A percentile compares a stretch with the other conserved stretches of the same genome.
Evolutionary conservation across 1,140 invertebrate species (phyloP).

Genomic region (Hylyphantes graminicola): DNA sequence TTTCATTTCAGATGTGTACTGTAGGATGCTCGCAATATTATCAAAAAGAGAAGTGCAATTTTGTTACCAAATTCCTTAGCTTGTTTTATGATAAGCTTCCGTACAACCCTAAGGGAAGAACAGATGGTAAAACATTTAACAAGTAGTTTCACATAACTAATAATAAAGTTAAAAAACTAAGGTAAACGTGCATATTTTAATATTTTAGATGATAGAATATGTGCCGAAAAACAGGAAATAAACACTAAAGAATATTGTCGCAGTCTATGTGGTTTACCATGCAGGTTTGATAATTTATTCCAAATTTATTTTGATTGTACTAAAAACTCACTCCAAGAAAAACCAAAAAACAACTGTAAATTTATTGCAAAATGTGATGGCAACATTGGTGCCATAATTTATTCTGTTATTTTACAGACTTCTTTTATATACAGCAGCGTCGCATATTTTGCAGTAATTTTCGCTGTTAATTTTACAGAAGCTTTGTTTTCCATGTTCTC

Average conservation of each 20-base stretch:
- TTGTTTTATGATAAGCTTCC: conserved; percentile 35
- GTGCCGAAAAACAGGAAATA: conserved; percentile 2
- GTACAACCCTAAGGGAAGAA: not conserved
- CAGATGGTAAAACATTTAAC: conserved; percentile 19
- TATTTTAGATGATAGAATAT: not conserved
- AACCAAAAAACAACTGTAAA: not conserved
- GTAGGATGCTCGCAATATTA: conserved; percentile 50
- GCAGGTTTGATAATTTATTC: conserved; percentile 24
- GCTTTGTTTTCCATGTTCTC: too few relatives aligned
- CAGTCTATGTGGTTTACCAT: conserved; percentile 38
- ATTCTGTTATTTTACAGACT: not conserved
- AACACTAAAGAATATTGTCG: conserved; percentile 29
- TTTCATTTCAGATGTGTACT: conserved; percentile 37
- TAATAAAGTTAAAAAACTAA: not conserved
- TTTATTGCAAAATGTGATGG: not conserved
- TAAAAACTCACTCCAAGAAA: not conserved
- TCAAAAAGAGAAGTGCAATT: conserved; percentile 17
- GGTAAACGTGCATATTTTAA: not conserved
- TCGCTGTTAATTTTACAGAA: too few relatives aligned
- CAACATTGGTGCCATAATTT: not conserved
- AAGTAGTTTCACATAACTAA: not conserved
- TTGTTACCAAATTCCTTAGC: conserved; percentile 35
- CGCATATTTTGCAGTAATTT: too few relatives aligned
- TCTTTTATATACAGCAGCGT: not conserved
- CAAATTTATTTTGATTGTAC: not conserved